phyloP scores from a whole-genome alignment of 2,888 invertebrate genomes.

The Drosophila melanosoma region DNA sequence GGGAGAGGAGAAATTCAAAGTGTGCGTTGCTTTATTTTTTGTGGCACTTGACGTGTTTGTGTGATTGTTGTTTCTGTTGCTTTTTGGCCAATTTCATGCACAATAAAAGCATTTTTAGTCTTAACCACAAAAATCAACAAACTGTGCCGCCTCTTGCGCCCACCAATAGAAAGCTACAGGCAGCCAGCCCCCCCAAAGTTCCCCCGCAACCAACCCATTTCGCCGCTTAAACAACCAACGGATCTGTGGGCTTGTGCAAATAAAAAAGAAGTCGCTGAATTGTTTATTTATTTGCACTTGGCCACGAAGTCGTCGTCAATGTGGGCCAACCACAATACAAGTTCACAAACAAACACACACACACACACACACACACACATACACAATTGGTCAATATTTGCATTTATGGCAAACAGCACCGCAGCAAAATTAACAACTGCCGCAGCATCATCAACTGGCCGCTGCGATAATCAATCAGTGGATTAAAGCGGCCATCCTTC shows the following conservation, averaged over 20 bases:
- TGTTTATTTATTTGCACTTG: constrained; percentile 51
- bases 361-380: constrained; percentile 9
- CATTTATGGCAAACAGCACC: constrained; percentile 30
- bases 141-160: constrained; percentile 58
- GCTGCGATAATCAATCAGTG: constrained; percentile 28
- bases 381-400: constrained; percentile 54
- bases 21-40: constrained; percentile 19
- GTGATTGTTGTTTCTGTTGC: constrained; percentile 7
- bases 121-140: constrained; percentile 73
- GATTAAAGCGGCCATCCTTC: constrained; percentile 35
- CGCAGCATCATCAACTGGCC: not conserved
- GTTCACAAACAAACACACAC: constrained; percentile 18
- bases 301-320: constrained; percentile 37
- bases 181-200: not conserved
- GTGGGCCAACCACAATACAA: constrained; percentile 52
- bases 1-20: constrained; percentile 13
- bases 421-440: constrained; percentile 34
- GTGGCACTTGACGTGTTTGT: constrained; percentile 14
- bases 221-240: not conserved
- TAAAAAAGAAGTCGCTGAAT: constrained; percentile 29
- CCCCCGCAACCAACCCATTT: not conserved
- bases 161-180: constrained; percentile 58
- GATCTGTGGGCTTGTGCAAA: constrained; percentile 20
- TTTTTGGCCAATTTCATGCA: constrained; percentile 56
- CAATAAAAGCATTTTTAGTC: constrained; percentile 50